Percentiles rank a stretch among this genome's conserved stretches.
Conservation (phyloP, 2,113 vertebrate species). For the Eulemur rufifrons region DNA sequence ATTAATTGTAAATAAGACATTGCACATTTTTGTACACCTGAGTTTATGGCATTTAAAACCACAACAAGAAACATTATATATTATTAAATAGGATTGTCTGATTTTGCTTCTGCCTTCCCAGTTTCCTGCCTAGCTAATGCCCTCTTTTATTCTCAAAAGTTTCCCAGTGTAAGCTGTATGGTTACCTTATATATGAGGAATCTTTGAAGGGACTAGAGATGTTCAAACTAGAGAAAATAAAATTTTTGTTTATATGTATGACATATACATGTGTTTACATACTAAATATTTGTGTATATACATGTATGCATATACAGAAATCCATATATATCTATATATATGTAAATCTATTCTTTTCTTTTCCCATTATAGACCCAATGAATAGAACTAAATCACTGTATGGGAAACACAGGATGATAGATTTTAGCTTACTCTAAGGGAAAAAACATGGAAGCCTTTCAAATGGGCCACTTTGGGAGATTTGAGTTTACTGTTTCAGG, state of each 20-base stretch:
- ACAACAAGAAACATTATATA: background rate
- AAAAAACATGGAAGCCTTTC: background rate
- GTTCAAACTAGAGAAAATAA: background rate
- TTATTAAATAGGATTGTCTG: background rate
- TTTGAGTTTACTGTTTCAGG: background rate
- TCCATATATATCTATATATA: background rate
- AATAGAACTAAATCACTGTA: background rate
- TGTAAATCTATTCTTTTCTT: background rate
- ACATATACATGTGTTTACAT: background rate
- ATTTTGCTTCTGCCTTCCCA: background rate
- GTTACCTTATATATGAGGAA: background rate
- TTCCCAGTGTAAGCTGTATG: background rate
- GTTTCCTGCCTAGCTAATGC: background rate
- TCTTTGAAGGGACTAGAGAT: background rate
- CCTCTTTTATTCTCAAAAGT: background rate
- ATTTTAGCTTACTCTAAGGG: background rate
- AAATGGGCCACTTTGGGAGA: background rate
- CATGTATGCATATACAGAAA: too few species aligned
- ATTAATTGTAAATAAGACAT: background rate
- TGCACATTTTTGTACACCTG: background rate
- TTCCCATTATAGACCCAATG: background rate
- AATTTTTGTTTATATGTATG: background rate
- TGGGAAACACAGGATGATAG: background rate
- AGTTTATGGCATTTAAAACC: background rate
- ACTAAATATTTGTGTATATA: background rate